Conservation (phyloP, 1,140 invertebrate species). For the Rhizoglyphus robini region DNA sequence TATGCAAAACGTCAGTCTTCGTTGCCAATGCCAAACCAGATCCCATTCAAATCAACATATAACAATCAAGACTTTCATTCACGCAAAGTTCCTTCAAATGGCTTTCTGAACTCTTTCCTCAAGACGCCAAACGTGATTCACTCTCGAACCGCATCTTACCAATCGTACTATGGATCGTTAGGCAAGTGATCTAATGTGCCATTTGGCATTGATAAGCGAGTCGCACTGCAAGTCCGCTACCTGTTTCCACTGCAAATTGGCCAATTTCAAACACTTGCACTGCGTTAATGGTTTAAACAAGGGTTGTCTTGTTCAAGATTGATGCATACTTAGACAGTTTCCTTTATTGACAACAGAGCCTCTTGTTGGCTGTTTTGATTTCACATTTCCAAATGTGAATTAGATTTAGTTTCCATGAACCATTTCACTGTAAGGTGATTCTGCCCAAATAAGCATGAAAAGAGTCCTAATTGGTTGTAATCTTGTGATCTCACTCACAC, state of each 20-base stretch:
- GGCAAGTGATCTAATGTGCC: not conserved
- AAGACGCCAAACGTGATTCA: slow-evolving; percentile 2
- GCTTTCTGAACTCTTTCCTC: slow-evolving; percentile 11
- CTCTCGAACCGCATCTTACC: slow-evolving; percentile 14
- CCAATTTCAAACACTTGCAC: not conserved
- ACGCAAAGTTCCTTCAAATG: slow-evolving; percentile 6
- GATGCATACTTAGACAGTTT: not conserved
- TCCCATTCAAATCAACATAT: slow-evolving; percentile 1
- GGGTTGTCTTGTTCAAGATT: not conserved
- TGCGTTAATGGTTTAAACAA: not conserved
- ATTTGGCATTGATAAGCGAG: not conserved
- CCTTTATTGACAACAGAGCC: not conserved
- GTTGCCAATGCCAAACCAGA: slow-evolving; percentile 8
- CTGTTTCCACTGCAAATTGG: not conserved
- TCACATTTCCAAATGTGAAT: not conserved
- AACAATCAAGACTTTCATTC: slow-evolving; percentile 5
- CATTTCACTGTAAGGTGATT: not conserved
- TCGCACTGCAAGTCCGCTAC: not conserved
- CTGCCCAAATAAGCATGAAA: not conserved
- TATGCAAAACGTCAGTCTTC: slow-evolving; percentile 48
- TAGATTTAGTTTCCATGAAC: not conserved
- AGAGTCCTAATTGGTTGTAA: not conserved
- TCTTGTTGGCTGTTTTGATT: not conserved
- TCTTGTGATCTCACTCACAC: not conserved
- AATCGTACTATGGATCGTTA: slow-evolving; percentile 16